Evolutionary conservation across 1,140 invertebrate genomes (phyloP), one percentile per base, ranked within the genome.

Genomic region (Drosophila nigromelanica): DNA sequence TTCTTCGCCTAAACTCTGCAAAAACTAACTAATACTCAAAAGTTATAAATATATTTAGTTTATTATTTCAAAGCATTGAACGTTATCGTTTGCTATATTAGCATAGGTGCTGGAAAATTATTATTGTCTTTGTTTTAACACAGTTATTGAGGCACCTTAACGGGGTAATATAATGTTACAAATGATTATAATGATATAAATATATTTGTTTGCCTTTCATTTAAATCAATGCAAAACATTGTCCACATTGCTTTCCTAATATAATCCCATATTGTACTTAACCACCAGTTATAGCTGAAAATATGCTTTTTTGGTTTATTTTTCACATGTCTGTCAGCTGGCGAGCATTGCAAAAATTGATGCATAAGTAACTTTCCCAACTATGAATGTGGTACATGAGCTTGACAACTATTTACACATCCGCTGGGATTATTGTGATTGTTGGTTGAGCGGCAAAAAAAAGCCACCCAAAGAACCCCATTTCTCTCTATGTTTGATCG

Each of bases 401-500:
- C 51, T 66, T 66, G 69, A 66, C 69, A 72, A 71, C 77, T 64
- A 63, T 71, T 86, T 80, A 86, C 80, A 85, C 80, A 85, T 85
- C 83, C 72, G 74, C 35, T 72, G 69, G 69, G 69, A 72, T 52
- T 72, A 56, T 56, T 64, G 42, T 56, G 40, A 62, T 47, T 68
- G 59, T 52, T 11, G 47, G 10, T 10, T 21, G 39, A 1, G 66
- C 35, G 21, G 43, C 21, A 18, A 45, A 47, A 14, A 12, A 12
- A 18, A 7, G 43, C 43, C 27, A 64, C 33, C 35, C 51, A 61
- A 43, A 74, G 60, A 76, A 72, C 71, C 64, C 73, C 81, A 77
- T 67, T 86, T 80, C 61, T 8, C 64, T 18, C 21, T 39, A 14
- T 10, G 37, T 33, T 37, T 66, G 56, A 71, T 55, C 37, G 52